phyloP scores from a whole-genome alignment of 1,140 invertebrate species.

The Eurytemora carolleeae region DNA sequence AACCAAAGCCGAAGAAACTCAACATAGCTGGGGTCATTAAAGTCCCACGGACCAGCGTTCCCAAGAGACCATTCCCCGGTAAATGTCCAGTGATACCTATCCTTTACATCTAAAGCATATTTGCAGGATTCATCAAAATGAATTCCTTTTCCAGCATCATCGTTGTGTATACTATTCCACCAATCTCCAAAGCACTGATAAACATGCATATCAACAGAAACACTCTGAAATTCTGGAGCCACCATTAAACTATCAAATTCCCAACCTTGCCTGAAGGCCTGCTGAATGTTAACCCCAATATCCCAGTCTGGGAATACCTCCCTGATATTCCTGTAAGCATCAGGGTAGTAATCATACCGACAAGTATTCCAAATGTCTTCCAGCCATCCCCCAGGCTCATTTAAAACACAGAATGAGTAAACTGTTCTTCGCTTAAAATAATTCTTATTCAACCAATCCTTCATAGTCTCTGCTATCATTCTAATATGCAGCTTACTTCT shows the following conservation, averaged over 20 bases:
- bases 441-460: not conserved
- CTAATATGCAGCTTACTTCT: not conserved
- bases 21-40: not conserved
- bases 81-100: no score
- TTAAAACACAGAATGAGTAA: not conserved
- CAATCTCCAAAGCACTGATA: constrained; percentile 5
- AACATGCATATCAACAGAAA: constrained; percentile 1
- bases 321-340: not conserved
- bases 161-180: not conserved
- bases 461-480: not conserved
- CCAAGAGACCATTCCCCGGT: not conserved
- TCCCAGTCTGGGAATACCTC: not conserved
- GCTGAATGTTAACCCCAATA: constrained; percentile 1
- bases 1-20: not conserved
- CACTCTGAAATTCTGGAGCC: not conserved
- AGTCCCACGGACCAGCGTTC: not conserved
- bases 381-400: not conserved
- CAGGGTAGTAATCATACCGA: not conserved
- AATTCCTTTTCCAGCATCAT: not conserved
- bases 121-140: not conserved
- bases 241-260: constrained; percentile 1
- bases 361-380: not conserved
- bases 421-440: not conserved
- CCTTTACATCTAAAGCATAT: no score
- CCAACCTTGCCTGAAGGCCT: not conserved